A percentile compares a stretch with the other conserved stretches of the same genome.
phyloP scores from a whole-genome alignment of 2,113 vertebrate genomes.

The Hypomesus transpacificus region DNA sequence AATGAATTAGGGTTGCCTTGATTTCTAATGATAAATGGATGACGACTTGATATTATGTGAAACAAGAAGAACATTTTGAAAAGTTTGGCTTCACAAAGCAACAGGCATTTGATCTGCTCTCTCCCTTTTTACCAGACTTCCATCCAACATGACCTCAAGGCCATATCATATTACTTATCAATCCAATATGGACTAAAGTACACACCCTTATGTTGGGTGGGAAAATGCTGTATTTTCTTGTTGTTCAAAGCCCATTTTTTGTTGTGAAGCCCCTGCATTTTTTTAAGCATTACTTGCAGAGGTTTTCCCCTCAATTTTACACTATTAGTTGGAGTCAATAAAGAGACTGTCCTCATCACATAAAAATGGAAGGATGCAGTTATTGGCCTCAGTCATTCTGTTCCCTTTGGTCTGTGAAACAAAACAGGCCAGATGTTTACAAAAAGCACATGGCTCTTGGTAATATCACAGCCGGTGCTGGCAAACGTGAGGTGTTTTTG shows the following conservation, averaged over 20 bases:
- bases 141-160: conserved; percentile 23
- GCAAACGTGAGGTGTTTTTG: conserved; percentile 47
- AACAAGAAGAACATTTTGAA: not conserved
- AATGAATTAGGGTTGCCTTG: too few relatives aligned
- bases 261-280: conserved; percentile 26
- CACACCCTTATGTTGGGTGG: conserved; percentile 38
- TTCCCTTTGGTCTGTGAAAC: conserved; percentile 65
- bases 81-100: conserved; percentile 5
- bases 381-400: conserved; percentile 42
- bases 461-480: conserved; percentile 16
- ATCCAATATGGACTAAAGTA: conserved; percentile 21
- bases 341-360: conserved; percentile 38
- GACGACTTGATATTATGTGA: not conserved
- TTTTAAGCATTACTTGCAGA: conserved; percentile 33
- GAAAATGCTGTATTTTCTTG: conserved; percentile 2
- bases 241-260: conserved; percentile 24
- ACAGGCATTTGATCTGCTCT: conserved; percentile 6
- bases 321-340: conserved; percentile 30
- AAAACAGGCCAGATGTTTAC: conserved; percentile 56
- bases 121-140: conserved; percentile 3
- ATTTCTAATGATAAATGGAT: too few relatives aligned
- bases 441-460: conserved; percentile 24
- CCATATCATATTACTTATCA: conserved; percentile 43
- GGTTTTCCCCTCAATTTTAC: conserved; percentile 42
- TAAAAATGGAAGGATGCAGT: conserved; percentile 41